Conservation (phyloP, 2,113 vertebrate species). For the Acanthisitta chloris region DNA sequence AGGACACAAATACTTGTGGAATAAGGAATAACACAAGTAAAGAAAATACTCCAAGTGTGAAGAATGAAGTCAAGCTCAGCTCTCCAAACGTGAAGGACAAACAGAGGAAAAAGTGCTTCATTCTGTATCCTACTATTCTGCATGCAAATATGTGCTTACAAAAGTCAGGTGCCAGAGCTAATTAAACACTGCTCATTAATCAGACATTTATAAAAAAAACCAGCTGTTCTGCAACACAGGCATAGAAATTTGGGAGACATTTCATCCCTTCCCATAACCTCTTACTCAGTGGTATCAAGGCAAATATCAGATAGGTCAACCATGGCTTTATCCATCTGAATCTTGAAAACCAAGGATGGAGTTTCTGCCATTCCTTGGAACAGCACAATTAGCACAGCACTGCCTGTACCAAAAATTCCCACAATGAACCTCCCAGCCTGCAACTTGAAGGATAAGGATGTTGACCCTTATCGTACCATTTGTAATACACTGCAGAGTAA, state of each 20-base stretch:
- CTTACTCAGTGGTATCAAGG: not conserved
- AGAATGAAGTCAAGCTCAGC: not conserved
- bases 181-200: not conserved
- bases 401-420: not conserved
- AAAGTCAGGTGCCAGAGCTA: not conserved
- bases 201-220: constrained; percentile 4
- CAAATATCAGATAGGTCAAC: not conserved
- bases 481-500: fast-evolving
- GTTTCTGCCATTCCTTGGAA: fast-evolving
- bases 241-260: not conserved
- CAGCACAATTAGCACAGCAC: not conserved
- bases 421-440: not conserved
- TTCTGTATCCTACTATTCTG: not conserved
- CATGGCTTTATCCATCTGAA: not conserved
- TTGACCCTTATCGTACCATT: not conserved
- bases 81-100: not conserved
- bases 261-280: not conserved
- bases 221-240: not conserved
- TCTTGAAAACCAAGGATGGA: not conserved
- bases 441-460: not conserved
- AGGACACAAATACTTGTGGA: not conserved
- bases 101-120: not conserved
- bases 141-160: not conserved
- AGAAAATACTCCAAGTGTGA: not conserved
- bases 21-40: not conserved